Evolutionary conservation across 2,113 vertebrate species (phyloP).

Genomic region (Amphiprion percula): DNA sequence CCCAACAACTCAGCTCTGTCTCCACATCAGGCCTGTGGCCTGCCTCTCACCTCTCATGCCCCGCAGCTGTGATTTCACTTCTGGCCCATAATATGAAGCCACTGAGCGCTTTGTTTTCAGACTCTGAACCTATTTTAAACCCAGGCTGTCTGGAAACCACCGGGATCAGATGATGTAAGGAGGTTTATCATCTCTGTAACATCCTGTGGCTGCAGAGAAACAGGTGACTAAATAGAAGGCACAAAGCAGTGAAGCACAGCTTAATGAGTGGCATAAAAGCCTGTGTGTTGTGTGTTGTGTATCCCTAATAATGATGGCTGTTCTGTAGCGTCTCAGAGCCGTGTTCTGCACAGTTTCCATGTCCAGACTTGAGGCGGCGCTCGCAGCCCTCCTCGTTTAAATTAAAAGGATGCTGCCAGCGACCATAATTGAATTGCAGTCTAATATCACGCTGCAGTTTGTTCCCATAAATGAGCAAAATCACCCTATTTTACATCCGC

Average conservation of each 20-base stretch:
- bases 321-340: neutral
- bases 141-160: slow-evolving; percentile 11
- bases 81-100: neutral
- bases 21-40: slow-evolving; percentile 9
- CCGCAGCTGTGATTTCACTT: neutral
- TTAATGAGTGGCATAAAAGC: neutral
- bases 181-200: slow-evolving; percentile 30
- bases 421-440: slow-evolving; percentile 61
- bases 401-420: slow-evolving; percentile 52
- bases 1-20: slow-evolving; percentile 19
- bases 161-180: slow-evolving; percentile 45
- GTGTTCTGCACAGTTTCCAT: slow-evolving; percentile 15
- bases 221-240: slow-evolving; percentile 4
- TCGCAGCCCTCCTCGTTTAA: slow-evolving; percentile 12
- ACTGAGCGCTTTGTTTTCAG: neutral
- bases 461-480: slow-evolving; percentile 12
- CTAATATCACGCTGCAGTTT: slow-evolving; percentile 40
- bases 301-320: neutral
- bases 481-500: neutral
- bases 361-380: slow-evolving; percentile 64
- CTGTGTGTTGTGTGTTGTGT: neutral
- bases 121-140: slow-evolving; percentile 22
- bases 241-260: neutral
- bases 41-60: slow-evolving; percentile 8
- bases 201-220: neutral